Evolutionary conservation across 1,140 invertebrate genomes (phyloP), one percentile per base, ranked within the genome.

Genomic region (Nasonia giraulti): DNA sequence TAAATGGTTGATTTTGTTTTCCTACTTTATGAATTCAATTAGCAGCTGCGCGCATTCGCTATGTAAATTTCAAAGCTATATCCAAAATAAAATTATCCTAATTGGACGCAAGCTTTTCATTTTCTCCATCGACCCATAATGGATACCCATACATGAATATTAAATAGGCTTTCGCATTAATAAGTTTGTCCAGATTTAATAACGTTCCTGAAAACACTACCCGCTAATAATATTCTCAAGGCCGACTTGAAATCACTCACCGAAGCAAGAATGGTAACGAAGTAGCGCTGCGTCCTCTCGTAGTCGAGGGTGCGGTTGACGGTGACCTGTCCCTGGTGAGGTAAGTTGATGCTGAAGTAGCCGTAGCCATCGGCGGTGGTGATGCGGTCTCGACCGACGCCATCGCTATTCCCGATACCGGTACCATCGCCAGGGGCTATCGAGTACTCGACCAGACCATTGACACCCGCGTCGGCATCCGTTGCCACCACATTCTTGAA

Each of bases 291-390:
- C n/a, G 96, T 97, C 89, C 95, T 96, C 91, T 98, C 97, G 91
- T 96, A 98, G 93, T 98, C 97, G 88, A 98, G 93, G 40, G 95
- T 97, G 87, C 96, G 95, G 89, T 97, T 97, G n/a, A 98, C 95
- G 12, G 97, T 97, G 84, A 98, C 95, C 89, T 97, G 96, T 85
- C 97, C 97, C 92, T 98, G 97, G 92, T 98, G 97, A 8, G 97
- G 97, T 88, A 97, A 94, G 80, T 97, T 96, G 92, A 98, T 98
- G 83, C 95, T 94, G 91, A 98, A 98, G 89, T 95, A 96, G 27
- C 95, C 95, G 90, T 95, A 97, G 23, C 97, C 97, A 92, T 98
- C 97, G 8, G 95, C 96, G n/a, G 94, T 95, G 40, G 94, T 94
- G 69, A 95, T 92, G 80, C 95, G 89, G 82, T 93, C 91, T 37